phyloP scores from a whole-genome alignment of 2,113 vertebrate species.

The Platycercus adscitus region DNA sequence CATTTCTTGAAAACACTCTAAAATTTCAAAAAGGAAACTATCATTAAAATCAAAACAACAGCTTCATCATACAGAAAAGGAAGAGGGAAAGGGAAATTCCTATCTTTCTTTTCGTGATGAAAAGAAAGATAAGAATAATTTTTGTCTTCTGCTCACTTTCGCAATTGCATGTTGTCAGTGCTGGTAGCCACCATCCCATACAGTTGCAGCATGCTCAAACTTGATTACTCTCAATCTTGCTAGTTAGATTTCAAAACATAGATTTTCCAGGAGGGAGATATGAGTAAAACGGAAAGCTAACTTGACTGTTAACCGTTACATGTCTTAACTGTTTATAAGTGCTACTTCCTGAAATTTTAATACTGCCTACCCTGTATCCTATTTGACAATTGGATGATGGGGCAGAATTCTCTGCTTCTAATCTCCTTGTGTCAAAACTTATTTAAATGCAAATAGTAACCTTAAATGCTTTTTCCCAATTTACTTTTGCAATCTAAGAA shows the following conservation, averaged over 20 bases:
- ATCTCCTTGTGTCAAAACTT: not conserved
- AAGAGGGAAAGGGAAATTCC: not conserved
- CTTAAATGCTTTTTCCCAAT: conserved; percentile 4
- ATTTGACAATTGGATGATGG: not conserved
- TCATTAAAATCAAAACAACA: not conserved
- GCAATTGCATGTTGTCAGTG: fast-evolving
- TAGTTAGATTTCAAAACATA: not conserved
- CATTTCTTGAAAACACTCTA: not conserved
- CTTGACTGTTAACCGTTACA: not conserved
- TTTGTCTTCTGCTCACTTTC: not conserved
- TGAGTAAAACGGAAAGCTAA: not conserved
- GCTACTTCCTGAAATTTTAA: conserved; percentile 8
- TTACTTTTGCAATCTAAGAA: not conserved
- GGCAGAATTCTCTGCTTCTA: not conserved
- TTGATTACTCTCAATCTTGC: not conserved
- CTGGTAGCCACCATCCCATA: not conserved
- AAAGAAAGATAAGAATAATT: not conserved
- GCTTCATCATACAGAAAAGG: not conserved
- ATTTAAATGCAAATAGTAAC: conserved; percentile 59
- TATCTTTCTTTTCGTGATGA: not conserved
- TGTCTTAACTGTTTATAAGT: not conserved
- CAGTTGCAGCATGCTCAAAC: not conserved
- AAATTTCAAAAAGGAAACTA: not conserved
- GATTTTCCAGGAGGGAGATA: not conserved
- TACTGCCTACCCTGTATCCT: not conserved